These are phyloP conservation scores for Cheilosia urbana DNA, from an alignment of 2,888 invertebrate genomes.

Conservation along the genomic window DNA sequence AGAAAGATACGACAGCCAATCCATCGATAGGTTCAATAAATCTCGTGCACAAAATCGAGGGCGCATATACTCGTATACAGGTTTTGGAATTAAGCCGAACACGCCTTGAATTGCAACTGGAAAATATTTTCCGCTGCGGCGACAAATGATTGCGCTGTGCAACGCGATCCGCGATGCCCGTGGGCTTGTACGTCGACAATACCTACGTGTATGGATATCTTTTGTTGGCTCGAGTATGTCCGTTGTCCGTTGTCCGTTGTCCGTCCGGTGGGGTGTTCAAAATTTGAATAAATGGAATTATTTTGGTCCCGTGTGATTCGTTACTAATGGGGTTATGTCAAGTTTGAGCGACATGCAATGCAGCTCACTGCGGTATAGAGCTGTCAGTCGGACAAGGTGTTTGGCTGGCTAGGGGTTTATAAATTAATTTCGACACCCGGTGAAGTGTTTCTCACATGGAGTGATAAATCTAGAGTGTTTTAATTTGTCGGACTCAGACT, in stretches of 20 bases:
- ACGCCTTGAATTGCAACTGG: slow-evolving; percentile 70
- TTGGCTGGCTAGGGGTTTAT: slow-evolving; percentile 72
- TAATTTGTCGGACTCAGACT: slow-evolving; percentile 38
- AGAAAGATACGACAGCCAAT: slow-evolving; percentile 25
- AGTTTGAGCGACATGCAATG: slow-evolving; percentile 66
- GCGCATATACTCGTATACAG: slow-evolving; percentile 48
- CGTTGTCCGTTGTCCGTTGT: too few relatives aligned
- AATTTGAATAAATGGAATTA: slow-evolving; percentile 70
- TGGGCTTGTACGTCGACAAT: slow-evolving; percentile 20
- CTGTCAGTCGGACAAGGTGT: slow-evolving; percentile 72
- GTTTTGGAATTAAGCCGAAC: slow-evolving; percentile 70
- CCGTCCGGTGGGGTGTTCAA: slow-evolving; percentile 37
- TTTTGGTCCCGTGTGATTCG: slow-evolving; percentile 48
- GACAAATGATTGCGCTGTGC: slow-evolving; percentile 69
- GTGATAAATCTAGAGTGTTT: slow-evolving; percentile 33
- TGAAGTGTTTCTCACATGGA: slow-evolving; percentile 40
- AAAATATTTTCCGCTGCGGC: slow-evolving; percentile 36
- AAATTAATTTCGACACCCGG: slow-evolving; percentile 69
- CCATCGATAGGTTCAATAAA: slow-evolving; percentile 45
- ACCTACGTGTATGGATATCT: slow-evolving; percentile 14
- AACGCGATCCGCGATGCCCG: slow-evolving; percentile 59
- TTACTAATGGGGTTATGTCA: slow-evolving; percentile 74
- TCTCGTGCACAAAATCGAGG: slow-evolving; percentile 55
- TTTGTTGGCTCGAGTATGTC: slow-evolving; percentile 13
- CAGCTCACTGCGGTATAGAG: slow-evolving; percentile 46